Evolutionary conservation across 2,797 vertebrate genomes (phyloP), one percentile per base, ranked within the genome.

Genomic region (Centropyge bicolor): DNA sequence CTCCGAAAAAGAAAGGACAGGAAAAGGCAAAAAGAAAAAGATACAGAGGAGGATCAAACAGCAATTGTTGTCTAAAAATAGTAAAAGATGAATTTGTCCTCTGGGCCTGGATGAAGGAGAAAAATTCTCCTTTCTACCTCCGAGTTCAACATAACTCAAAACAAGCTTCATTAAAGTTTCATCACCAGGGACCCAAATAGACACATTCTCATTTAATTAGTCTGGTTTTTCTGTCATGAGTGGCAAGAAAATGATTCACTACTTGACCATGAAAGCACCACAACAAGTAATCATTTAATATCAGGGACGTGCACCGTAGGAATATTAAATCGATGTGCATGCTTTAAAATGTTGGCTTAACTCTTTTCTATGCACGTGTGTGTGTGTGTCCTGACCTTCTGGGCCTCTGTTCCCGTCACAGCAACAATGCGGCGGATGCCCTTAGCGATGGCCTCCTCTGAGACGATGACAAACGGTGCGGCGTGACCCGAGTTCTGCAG

Each of bases 381-480:
- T 59, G 22, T n/a, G 36, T 49, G 59, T 16, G 56, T 31, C 17
- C 94, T 91, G 57, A 99, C 98, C 97, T 99, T 99, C 86, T 97
- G 97, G 35, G 98, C 98, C 88, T 99, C 98, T 0, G 94, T 70
- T 64, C 98, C 98, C 0, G 98, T 99, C 91, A 99, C 96, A 0
- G 97, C 98, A 46, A 99, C 98, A 65, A 99, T 98, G 85, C 98
- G 97, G 65, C 98, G 96, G 93, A 99, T 97, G 81, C 98, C 98
- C 91, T 99, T 99, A 82, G 98, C 98, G 83, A 99, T 99, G 51
- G 98, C 98, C 94, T 99, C 98, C 90, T 99, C 98, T 0, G 97
- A 97, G 84, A 99, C 97, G 27, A 99, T 97, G 91, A 97, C 97
- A 76, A 99, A 99, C 8, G 96, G 95, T 2, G 95, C 95, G 0